Evolutionary conservation across 2,888 invertebrate species (phyloP).

Genomic region (Sialis lutaria): DNA sequence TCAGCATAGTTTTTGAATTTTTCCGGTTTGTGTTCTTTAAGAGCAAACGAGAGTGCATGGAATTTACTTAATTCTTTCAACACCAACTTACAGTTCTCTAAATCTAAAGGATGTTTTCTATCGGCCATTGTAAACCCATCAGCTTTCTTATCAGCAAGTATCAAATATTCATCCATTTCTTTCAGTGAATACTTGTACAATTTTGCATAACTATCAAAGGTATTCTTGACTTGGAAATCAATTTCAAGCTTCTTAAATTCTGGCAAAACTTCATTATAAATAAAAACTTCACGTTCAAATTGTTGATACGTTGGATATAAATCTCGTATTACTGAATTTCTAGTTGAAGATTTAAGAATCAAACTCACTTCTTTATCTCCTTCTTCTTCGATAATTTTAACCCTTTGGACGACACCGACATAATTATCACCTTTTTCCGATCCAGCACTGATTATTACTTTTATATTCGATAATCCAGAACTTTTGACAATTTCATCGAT

Average conservation of each 20-base stretch:
- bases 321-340: not conserved
- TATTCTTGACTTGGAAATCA: conserved; percentile 3
- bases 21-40: not conserved
- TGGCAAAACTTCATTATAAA: conserved; percentile 7
- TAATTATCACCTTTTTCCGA: conserved; percentile 9
- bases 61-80: not conserved
- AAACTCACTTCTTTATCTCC: conserved; percentile 9
- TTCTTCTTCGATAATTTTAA: conserved; percentile 2
- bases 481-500: no score
- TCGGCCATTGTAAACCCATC: not conserved
- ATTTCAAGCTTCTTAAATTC: conserved; percentile 8
- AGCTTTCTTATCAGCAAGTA: conserved; percentile 1
- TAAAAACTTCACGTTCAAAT: conserved; percentile 3
- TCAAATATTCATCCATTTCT: not conserved
- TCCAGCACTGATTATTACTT: not conserved
- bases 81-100: conserved; percentile 1
- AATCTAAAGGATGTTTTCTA: not conserved
- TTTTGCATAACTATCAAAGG: not conserved
- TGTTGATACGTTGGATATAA: not conserved
- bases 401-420: conserved; percentile 11
- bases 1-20: not conserved
- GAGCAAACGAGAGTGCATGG: conserved; percentile 1
- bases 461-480: no score
- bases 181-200: not conserved
- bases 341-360: conserved; percentile 16